Base-by-base conservation (phyloP, 2,888 invertebrate species). In the Hemistola chrysoprasaria region DNA sequence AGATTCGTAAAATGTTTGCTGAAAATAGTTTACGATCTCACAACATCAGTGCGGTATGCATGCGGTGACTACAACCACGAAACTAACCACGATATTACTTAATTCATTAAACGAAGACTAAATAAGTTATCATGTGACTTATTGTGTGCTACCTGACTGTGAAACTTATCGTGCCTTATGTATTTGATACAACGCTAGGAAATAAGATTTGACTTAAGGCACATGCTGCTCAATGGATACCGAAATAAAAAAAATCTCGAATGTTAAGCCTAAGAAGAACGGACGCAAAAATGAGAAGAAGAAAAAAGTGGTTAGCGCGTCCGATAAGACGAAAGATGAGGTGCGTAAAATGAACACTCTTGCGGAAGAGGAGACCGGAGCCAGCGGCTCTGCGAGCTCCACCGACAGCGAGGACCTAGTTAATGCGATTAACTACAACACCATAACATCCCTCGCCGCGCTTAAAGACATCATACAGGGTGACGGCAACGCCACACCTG, bases 371-470 rank as follows among this genome's bases (percentile, higher is more conserved):
- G 71, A 72, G 1, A 61, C 46, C 1, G 56, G 49, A 6, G 62
- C 50, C 7, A 59, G 58, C 34, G 68, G 61, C 8, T 84, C 86
- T 0, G 63, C 63, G 27, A 91, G 90, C 56, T 92, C 92, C 50
- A 90, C 91, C 26, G 92, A 92, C 55, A 92, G 92, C 65, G 90
- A 91, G 53, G 93, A 93, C 58, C 77, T 92, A 52, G 90, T 92
- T 5, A 91, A 92, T 34, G 91, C 92, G 27, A 92, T 93, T 50
- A 93, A 93, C 71, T 92, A 93, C 76, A 93, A 93, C 60, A 92
- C 93, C n/a, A 92, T 92, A 52, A 91, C 92, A 51, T 92, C 93
- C 11, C 72, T 93, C 56, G 91, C 92, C 16, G 93, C 92, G 23
- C 87, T 93, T 29, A 93, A 93, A 65, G 93, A 93, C 65, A 92